These are phyloP conservation scores for Phoxinus dragarum DNA, from an alignment of 2,797 vertebrate species.

Conservation along the genomic window DNA sequence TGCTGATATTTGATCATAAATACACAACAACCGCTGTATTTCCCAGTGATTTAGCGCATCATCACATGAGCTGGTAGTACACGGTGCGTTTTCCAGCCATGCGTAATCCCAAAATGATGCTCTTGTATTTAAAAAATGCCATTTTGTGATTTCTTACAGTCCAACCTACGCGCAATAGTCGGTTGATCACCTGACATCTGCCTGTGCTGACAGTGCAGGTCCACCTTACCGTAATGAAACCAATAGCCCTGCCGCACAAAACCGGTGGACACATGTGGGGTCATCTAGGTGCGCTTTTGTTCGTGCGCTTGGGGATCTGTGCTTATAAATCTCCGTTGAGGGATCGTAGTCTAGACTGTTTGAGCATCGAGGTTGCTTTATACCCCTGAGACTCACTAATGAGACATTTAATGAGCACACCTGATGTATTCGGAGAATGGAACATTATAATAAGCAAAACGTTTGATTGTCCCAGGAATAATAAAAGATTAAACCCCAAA, in stretches of 20 bases:
- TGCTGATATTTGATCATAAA: conserved; percentile 67
- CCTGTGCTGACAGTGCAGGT: conserved; percentile 82
- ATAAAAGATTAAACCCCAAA: neutral
- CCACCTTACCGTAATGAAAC: conserved; percentile 89
- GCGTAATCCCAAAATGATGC: conserved; percentile 72
- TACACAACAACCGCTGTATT: conserved; percentile 62
- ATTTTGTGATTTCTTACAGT: conserved; percentile 84
- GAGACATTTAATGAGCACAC: conserved; percentile 24
- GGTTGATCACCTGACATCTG: conserved; percentile 85
- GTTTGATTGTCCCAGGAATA: neutral
- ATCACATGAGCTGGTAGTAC: conserved; percentile 66
- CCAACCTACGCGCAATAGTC: conserved; percentile 73
- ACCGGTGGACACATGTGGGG: conserved; percentile 12
- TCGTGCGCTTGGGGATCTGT: neutral
- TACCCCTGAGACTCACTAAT: conserved; percentile 22
- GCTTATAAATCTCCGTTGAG: neutral
- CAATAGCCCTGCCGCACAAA: conserved; percentile 70
- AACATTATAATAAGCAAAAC: neutral
- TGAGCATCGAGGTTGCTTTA: neutral
- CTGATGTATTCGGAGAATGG: neutral
- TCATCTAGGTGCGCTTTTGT: neutral
- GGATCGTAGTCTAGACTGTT: neutral
- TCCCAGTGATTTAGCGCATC: conserved; percentile 70
- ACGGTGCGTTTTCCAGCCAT: conserved; percentile 68
- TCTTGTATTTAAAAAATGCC: conserved; percentile 86